phyloP scores from a whole-genome alignment of 1,140 invertebrate genomes.

The Muscidifurax raptorellus region DNA sequence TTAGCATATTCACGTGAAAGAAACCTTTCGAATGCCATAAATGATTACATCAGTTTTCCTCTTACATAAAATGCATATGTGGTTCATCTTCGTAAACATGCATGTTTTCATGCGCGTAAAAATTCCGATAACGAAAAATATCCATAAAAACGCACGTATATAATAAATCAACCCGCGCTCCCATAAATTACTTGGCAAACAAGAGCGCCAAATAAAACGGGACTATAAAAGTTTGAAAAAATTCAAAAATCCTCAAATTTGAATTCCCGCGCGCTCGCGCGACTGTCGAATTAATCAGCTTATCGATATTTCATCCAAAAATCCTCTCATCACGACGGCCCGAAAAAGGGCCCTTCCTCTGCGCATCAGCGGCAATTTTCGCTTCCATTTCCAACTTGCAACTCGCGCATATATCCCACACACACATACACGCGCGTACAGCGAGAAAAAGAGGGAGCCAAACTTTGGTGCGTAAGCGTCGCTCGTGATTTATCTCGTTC shows the following conservation, averaged over 20 bases:
- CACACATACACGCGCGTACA: not conserved
- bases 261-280: no score
- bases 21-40: no score
- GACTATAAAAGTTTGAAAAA: not conserved
- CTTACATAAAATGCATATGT: no score
- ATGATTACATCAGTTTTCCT: no score
- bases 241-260: no score
- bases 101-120: not conserved
- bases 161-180: not conserved
- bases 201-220: not conserved
- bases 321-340: not conserved
- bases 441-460: not conserved
- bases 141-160: not conserved
- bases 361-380: not conserved
- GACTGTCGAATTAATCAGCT: not conserved
- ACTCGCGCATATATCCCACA: not conserved
- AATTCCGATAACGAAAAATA: not conserved
- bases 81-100: not conserved
- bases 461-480: not conserved
- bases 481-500: slow-evolving; percentile 17
- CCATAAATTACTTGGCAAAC: not conserved
- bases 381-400: not conserved
- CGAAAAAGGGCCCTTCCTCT: not conserved
- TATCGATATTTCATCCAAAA: not conserved
- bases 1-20: no score